Percentiles rank a stretch among this genome's conserved stretches.
These are phyloP conservation scores for Cassiopea andromeda DNA, from an alignment of 30 jellyfish, hydroid and myxozoan species.

Conservation along the genomic window DNA sequence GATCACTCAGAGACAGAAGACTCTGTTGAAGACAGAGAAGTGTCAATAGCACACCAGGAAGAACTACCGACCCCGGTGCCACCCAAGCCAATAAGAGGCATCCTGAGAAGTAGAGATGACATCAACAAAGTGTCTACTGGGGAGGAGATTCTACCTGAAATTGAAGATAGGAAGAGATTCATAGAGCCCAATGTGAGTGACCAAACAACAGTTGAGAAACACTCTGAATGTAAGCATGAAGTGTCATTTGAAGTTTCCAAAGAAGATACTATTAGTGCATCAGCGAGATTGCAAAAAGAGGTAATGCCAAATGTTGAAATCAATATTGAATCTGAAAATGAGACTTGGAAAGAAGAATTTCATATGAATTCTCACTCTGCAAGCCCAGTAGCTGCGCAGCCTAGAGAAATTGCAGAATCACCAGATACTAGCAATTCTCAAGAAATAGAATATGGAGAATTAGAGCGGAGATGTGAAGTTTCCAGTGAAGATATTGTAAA, in stretches of 20 bases:
- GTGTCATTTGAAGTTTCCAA: neutral
- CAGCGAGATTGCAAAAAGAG: neutral
- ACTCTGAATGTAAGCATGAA: neutral
- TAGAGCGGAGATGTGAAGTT: neutral
- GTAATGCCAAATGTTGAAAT: neutral
- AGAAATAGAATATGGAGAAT: neutral
- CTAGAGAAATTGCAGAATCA: too few relatives aligned
- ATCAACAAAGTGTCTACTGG: neutral
- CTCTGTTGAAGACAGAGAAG: neutral
- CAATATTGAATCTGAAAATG: neutral
- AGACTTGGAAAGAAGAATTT: neutral
- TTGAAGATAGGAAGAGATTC: neutral
- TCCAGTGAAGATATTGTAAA: neutral
- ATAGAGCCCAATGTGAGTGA: neutral
- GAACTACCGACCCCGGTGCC: neutral
- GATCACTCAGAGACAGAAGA: neutral
- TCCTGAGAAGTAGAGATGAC: conserved; percentile 1
- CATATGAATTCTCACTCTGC: neutral
- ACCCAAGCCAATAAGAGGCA: conserved; percentile 23
- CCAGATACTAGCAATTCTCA: neutral
- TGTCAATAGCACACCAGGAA: neutral
- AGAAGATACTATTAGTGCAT: neutral
- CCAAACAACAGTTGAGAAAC: neutral
- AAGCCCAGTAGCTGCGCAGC: neutral
- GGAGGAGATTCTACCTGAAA: neutral